Conservation (phyloP, 1,140 invertebrate species). For the Diplogasteroides magnus region DNA sequence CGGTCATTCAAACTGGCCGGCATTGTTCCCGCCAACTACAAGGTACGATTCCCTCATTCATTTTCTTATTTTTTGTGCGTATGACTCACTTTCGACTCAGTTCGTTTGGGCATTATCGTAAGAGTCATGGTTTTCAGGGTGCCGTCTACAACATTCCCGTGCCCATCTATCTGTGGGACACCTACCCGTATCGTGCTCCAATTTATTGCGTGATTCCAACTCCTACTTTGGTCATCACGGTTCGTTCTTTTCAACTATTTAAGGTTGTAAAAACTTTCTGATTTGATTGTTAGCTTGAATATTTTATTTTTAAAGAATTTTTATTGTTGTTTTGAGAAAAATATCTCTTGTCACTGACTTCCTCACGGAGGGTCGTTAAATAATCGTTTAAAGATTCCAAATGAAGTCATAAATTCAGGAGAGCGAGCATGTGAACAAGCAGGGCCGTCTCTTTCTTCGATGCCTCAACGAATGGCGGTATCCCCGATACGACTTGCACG, state of each 20-base stretch:
- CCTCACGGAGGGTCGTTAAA: background rate
- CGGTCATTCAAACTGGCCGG: conserved; percentile 35
- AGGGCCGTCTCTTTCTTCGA: conserved; percentile 90
- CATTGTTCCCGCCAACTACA: conserved; percentile 48
- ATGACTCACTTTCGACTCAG: background rate
- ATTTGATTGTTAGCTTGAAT: background rate
- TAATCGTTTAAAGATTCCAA: too few relatives aligned
- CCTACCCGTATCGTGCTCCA: conserved; percentile 92
- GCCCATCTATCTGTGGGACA: conserved; percentile 90
- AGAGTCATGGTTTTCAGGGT: conserved; percentile 59
- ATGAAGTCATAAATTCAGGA: too few relatives aligned
- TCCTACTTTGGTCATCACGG: conserved; percentile 84
- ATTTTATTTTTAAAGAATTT: background rate
- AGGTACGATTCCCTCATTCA: conserved; percentile 34
- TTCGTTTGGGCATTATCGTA: background rate
- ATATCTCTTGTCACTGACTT: too few relatives aligned
- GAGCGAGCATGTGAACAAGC: conserved; percentile 55
- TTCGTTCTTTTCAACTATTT: background rate
- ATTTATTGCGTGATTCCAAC: conserved; percentile 96
- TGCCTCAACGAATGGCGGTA: conserved; percentile 91
- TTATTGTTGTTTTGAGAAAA: conserved; percentile 3
- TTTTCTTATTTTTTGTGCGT: background rate
- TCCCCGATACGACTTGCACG: conserved; percentile 61
- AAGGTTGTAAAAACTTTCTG: too few relatives aligned
- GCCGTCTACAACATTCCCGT: conserved; percentile 90